Conservation (phyloP, 2,888 invertebrate genomes). For the Melipona bicolor region DNA sequence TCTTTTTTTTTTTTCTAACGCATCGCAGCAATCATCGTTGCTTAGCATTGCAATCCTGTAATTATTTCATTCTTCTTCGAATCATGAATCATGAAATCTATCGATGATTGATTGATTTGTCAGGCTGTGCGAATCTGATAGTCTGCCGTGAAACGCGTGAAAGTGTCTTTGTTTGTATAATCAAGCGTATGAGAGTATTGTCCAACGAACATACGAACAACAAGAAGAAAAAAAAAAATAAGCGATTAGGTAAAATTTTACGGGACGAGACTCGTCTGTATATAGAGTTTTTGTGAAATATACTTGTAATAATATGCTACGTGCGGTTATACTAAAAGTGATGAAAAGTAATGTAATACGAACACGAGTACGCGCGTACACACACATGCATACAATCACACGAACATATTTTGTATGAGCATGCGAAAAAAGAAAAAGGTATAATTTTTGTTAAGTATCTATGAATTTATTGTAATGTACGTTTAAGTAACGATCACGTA, state of each 20-base stretch:
- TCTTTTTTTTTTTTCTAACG: slow-evolving; percentile 13
- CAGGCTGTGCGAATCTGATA: slow-evolving; percentile 83
- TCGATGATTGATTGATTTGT: slow-evolving; percentile 79
- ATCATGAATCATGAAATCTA: slow-evolving; percentile 77
- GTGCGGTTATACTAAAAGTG: slow-evolving; percentile 27
- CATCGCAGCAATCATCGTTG: slow-evolving; percentile 59
- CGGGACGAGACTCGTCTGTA: slow-evolving; percentile 43
- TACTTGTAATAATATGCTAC: slow-evolving; percentile 36
- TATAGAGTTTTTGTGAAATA: slow-evolving; percentile 45
- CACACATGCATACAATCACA: slow-evolving; percentile 58
- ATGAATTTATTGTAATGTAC: slow-evolving; percentile 80
- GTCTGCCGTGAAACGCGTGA: slow-evolving; percentile 74
- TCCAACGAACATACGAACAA: slow-evolving; percentile 45
- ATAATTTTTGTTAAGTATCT: slow-evolving; percentile 80
- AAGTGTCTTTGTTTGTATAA: slow-evolving; percentile 60
- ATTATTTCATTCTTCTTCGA: slow-evolving; percentile 65
- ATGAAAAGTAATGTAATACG: slow-evolving; percentile 13
- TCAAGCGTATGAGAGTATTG: slow-evolving; percentile 39
- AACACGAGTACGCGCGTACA: slow-evolving; percentile 26
- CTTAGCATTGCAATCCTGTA: slow-evolving; percentile 60
- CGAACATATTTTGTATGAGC: slow-evolving; percentile 78
- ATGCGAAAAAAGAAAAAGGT: slow-evolving; percentile 69
- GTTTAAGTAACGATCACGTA: slow-evolving; percentile 79
- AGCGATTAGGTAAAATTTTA: slow-evolving; percentile 31
- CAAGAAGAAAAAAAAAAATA: neutral